These are phyloP conservation scores for Galerucella pusilla DNA, from an alignment of 2,888 invertebrate genomes.

Conservation along the genomic window DNA sequence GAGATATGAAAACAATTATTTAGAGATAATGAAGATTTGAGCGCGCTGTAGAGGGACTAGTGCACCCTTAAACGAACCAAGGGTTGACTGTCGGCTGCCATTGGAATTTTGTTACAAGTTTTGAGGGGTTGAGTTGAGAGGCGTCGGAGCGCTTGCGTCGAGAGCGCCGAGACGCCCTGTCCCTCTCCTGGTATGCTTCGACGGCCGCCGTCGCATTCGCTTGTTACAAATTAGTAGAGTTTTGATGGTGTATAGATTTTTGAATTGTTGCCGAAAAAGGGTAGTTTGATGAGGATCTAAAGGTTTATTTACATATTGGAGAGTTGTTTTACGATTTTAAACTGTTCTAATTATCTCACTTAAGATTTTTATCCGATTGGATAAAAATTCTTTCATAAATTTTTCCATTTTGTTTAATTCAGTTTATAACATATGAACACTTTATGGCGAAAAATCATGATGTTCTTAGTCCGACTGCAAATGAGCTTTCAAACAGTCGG, in stretches of 20 bases:
- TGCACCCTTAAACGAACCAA: slow-evolving; percentile 53
- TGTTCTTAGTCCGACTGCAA: too few species aligned
- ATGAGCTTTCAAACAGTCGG: too few species aligned
- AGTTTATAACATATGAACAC: too few species aligned
- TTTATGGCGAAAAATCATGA: too few species aligned
- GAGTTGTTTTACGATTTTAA: not conserved
- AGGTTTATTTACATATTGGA: slow-evolving; percentile 6
- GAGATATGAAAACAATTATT: slow-evolving; percentile 3
- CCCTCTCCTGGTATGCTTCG: slow-evolving; percentile 50
- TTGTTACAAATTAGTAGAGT: slow-evolving; percentile 65
- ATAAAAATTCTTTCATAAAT: too few species aligned
- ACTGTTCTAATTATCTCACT: too few species aligned
- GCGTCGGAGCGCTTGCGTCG: slow-evolving; percentile 54
- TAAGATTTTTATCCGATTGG: too few species aligned
- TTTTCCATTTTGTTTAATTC: too few species aligned
- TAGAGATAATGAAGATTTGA: not conserved
- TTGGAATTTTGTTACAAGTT: slow-evolving; percentile 60
- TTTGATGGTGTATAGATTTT: slow-evolving; percentile 66
- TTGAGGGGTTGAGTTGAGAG: slow-evolving; percentile 50
- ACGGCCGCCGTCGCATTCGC: slow-evolving; percentile 63
- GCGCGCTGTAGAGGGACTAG: slow-evolving; percentile 15
- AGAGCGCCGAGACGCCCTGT: slow-evolving; percentile 60
- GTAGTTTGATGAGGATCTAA: slow-evolving; percentile 35
- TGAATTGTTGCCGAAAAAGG: slow-evolving; percentile 62
- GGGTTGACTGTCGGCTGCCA: slow-evolving; percentile 60